Evolutionary conservation across 2,113 vertebrate genomes (phyloP).

Genomic region (Miniopterus natalensis): DNA sequence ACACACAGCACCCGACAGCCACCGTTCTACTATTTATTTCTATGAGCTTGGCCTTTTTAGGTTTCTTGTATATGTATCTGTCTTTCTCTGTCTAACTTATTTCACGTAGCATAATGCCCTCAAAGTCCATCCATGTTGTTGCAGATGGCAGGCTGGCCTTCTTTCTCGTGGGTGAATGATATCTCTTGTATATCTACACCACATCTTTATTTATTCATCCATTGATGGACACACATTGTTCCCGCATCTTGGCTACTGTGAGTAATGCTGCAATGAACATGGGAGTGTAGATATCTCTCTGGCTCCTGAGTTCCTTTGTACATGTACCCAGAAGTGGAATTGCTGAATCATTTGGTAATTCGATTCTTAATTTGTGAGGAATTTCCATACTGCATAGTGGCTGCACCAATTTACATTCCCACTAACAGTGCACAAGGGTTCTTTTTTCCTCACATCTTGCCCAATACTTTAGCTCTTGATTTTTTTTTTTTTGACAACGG

Average conservation of each 20-base stretch:
- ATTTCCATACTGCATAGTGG: not conserved
- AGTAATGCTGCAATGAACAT: not conserved
- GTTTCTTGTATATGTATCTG: not conserved
- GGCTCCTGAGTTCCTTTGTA: not conserved
- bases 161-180: not conserved
- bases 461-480: not conserved
- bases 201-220: not conserved
- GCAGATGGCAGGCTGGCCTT: not conserved
- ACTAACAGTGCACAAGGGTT: not conserved
- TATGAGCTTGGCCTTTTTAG: not conserved
- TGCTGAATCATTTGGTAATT: not conserved
- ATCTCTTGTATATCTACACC: not conserved
- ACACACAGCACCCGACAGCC: not conserved
- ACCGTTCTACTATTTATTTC: not conserved
- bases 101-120: not conserved
- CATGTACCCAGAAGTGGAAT: not conserved
- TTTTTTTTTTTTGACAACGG: not conserved
- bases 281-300: not conserved
- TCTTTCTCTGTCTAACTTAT: not conserved
- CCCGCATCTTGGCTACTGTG: not conserved
- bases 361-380: not conserved
- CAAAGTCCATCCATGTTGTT: not conserved
- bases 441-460: not conserved
- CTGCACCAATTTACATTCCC: not conserved
- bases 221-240: not conserved